Evolutionary conservation across 2,797 vertebrate genomes (phyloP).

Genomic region (Trematomus bernacchii): DNA sequence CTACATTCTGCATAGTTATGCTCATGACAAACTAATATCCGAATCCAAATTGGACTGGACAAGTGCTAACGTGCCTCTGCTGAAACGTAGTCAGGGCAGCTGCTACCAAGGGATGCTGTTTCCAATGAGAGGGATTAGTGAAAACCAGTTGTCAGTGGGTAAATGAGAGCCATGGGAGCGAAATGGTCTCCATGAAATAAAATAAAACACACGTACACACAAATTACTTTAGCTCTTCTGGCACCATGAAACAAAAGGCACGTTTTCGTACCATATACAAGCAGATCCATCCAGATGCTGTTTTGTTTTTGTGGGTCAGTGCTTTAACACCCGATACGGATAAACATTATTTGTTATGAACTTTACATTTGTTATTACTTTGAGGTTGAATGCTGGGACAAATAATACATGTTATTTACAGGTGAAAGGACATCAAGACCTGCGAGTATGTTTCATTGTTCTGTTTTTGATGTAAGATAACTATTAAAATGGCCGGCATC

Average conservation of each 20-base stretch:
- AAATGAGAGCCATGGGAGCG: constrained; percentile 61
- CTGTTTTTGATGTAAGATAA: no score
- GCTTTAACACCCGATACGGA: not conserved
- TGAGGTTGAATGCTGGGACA: not conserved
- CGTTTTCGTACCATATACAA: not conserved
- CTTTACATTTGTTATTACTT: not conserved
- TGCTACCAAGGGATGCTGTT: constrained; percentile 59
- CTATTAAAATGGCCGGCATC: not conserved
- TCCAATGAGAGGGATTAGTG: constrained; percentile 68
- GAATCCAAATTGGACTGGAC: constrained; percentile 23
- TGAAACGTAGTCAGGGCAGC: constrained; percentile 56
- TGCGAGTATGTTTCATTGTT: not conserved
- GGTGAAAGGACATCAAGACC: no score
- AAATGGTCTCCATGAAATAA: constrained; percentile 26
- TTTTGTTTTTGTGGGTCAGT: not conserved
- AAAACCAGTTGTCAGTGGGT: constrained; percentile 67
- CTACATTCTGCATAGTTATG: constrained; percentile 9
- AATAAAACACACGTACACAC: constrained; percentile 1
- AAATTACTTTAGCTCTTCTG: constrained; percentile 17
- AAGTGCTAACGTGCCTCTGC: constrained; percentile 31
- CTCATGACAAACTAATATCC: constrained; percentile 25
- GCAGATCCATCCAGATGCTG: not conserved
- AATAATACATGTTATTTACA: not conserved
- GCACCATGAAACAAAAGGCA: constrained; percentile 8
- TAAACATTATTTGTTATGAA: not conserved